Percentiles rank a stretch among this genome's conserved stretches.
Conservation (phyloP, 2,797 vertebrate species). For the Sebastolobus altivelis region DNA sequence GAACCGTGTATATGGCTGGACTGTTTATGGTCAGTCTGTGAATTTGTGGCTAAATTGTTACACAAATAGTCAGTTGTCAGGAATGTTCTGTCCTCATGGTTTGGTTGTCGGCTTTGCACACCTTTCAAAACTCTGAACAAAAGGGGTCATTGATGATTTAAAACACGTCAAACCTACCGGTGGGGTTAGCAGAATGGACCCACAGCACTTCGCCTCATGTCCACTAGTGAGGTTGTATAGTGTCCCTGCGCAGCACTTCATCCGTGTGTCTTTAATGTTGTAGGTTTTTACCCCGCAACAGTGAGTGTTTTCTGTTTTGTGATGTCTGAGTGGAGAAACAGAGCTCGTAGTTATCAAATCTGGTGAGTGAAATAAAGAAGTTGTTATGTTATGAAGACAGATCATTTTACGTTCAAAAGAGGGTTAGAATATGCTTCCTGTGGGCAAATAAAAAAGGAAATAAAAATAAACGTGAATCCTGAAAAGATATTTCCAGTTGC, state of each 20-base stretch:
- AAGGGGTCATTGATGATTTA: not conserved
- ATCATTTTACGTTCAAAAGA: not conserved
- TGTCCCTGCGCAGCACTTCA: slow-evolving; percentile 69
- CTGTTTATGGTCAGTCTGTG: too few relatives aligned
- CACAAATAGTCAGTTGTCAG: too few relatives aligned
- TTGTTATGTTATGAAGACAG: not conserved
- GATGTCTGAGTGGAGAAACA: slow-evolving; percentile 40
- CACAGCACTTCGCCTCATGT: slow-evolving; percentile 57
- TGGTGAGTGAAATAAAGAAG: not conserved
- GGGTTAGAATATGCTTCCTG: not conserved
- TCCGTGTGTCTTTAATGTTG: slow-evolving; percentile 7
- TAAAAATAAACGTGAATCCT: too few relatives aligned
- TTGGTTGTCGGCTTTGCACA: not conserved
- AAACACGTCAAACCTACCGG: slow-evolving; percentile 7
- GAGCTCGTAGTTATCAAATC: not conserved
- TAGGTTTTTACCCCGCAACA: slow-evolving; percentile 72
- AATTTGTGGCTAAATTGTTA: too few relatives aligned
- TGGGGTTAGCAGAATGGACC: slow-evolving; percentile 34
- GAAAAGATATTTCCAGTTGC: not conserved
- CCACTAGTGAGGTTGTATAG: slow-evolving; percentile 32
- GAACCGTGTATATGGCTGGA: too few relatives aligned
- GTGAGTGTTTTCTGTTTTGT: not conserved
- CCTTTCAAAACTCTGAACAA: not conserved
- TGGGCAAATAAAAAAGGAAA: too few relatives aligned
- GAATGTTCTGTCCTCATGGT: not conserved